A percentile compares a stretch with the other conserved stretches of the same genome.
Evolutionary conservation across 2,888 invertebrate species (phyloP).

Genomic region (Ormyrus rosae): DNA sequence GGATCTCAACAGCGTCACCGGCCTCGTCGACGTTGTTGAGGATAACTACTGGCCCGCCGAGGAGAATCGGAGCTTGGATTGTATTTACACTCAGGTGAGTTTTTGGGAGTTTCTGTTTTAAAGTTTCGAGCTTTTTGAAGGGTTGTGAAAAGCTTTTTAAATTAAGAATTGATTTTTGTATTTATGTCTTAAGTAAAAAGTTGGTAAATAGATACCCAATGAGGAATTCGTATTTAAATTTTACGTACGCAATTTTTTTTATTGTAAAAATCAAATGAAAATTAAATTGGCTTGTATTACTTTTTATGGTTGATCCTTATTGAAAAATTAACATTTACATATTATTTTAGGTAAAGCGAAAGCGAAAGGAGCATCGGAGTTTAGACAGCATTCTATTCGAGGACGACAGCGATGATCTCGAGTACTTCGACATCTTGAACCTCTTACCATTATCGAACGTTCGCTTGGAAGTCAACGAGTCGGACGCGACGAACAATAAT

Average conservation of each 20-base stretch:
- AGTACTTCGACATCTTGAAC: conserved; percentile 73
- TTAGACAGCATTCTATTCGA: conserved; percentile 73
- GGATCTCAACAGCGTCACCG: conserved; percentile 72
- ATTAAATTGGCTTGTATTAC: background rate
- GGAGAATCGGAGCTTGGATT: conserved; percentile 71
- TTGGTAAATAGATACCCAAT: background rate
- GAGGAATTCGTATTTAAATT: background rate
- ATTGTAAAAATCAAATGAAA: background rate
- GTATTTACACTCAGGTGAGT: conserved; percentile 72
- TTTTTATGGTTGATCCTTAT: background rate
- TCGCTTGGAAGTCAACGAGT: conserved; percentile 69
- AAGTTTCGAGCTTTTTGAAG: no score
- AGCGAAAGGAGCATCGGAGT: conserved; percentile 73
- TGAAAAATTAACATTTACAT: background rate
- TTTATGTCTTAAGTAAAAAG: conserved; percentile 7
- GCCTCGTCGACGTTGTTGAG: conserved; percentile 73
- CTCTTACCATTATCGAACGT: conserved; percentile 73
- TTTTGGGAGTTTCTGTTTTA: background rate
- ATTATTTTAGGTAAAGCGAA: conserved; percentile 71
- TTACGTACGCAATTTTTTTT: background rate
- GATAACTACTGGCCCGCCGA: conserved; percentile 68
- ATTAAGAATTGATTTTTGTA: background rate
- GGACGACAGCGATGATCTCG: conserved; percentile 71
- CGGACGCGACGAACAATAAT: conserved; percentile 46
- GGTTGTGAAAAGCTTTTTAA: no score